A percentile compares a stretch with the other conserved stretches of the same genome.
These are phyloP conservation scores for Stegana nigrithorax DNA, from an alignment of 2,888 invertebrate species.

Conservation along the genomic window DNA sequence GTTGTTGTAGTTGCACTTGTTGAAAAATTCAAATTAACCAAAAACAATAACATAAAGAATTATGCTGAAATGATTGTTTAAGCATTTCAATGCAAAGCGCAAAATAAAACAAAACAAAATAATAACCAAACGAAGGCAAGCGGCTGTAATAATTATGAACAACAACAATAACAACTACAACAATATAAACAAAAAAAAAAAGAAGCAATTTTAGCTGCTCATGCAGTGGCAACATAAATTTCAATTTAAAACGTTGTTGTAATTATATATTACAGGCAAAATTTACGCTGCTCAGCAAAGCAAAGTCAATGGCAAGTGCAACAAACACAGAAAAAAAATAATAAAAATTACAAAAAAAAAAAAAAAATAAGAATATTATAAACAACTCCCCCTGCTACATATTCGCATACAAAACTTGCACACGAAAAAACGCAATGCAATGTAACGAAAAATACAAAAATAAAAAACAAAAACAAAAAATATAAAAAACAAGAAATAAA, in stretches of 20 bases:
- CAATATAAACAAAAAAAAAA: background rate
- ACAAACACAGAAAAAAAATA: too few relatives aligned
- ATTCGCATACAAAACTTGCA: background rate
- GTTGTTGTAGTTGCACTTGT: too few relatives aligned
- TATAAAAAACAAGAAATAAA: background rate
- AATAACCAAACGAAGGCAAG: conserved; percentile 25
- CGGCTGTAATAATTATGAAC: conserved; percentile 11
- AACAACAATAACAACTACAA: too few relatives aligned
- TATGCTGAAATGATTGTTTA: conserved; percentile 60
- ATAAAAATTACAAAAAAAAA: background rate
- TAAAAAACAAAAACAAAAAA: background rate
- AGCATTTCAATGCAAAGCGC: too few relatives aligned
- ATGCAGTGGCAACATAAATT: conserved; percentile 13
- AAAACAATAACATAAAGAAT: conserved; percentile 54
- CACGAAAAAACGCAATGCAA: background rate
- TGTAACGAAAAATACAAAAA: background rate
- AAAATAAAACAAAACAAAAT: conserved; percentile 50
- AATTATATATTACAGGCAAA: background rate
- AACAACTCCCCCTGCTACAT: background rate
- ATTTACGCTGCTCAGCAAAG: background rate
- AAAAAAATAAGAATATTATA: too few relatives aligned
- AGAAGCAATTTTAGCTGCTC: background rate
- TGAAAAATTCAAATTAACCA: conserved; percentile 44
- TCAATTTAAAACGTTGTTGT: conserved; percentile 6
- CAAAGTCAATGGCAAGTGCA: background rate